Evolutionary conservation across 2,797 vertebrate genomes (phyloP).

Genomic region (Denticeps clupeoides): DNA sequence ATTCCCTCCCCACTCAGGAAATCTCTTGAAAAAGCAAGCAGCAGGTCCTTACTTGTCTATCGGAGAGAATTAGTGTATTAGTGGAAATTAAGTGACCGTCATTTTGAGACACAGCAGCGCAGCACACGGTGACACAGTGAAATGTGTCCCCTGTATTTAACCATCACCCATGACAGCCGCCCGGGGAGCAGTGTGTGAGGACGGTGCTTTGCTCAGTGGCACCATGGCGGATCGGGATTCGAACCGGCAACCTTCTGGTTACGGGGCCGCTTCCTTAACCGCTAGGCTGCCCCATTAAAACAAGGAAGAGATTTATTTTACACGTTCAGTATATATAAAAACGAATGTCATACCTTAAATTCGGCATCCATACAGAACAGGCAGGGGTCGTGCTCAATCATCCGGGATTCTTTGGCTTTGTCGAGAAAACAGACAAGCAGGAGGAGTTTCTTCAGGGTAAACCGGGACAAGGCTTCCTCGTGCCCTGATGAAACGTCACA

Average conservation of each 20-base stretch:
- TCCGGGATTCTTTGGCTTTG: constrained; percentile 76
- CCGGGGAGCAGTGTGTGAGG: too few species aligned
- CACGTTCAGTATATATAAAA: not conserved
- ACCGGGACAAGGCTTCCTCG: constrained; percentile 85
- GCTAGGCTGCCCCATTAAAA: too few species aligned
- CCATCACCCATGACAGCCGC: too few species aligned
- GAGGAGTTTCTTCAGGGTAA: constrained; percentile 87
- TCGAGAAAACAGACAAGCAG: constrained; percentile 89
- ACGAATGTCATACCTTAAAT: constrained; percentile 73
- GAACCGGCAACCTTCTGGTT: too few species aligned
- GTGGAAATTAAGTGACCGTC: too few species aligned
- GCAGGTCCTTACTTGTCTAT: constrained; percentile 81
- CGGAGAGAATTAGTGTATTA: too few species aligned
- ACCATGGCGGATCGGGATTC: too few species aligned
- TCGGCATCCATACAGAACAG: constrained; percentile 91
- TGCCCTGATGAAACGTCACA: constrained; percentile 61
- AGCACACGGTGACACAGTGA: too few species aligned
- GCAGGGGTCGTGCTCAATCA: constrained; percentile 90
- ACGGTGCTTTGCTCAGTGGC: too few species aligned
- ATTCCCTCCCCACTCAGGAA: constrained; percentile 95
- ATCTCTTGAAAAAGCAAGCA: constrained; percentile 87
- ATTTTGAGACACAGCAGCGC: too few species aligned
- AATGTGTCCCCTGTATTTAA: too few species aligned
- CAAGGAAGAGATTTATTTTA: not conserved
- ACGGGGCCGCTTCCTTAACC: too few species aligned